Evolutionary conservation across 1,140 invertebrate species (phyloP), one percentile per base, ranked within the genome.

Genomic region (Drosophila santomea): DNA sequence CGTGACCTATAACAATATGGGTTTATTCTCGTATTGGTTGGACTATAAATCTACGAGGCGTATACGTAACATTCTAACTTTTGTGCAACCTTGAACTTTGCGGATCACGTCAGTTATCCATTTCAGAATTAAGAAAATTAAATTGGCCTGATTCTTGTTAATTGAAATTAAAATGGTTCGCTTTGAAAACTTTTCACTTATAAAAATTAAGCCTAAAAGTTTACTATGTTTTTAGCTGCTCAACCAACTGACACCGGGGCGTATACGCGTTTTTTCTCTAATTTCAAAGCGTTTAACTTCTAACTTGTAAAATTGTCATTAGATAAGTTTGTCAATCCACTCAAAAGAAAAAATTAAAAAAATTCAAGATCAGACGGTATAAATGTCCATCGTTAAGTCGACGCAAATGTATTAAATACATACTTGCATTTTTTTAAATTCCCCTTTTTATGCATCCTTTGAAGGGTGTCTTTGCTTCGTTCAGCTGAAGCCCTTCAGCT

Each of bases 351-450:
- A 62, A 43, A 12, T 15, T 0, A 43, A 43, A 39, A 35, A 14
- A 17, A 54, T 17, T 36, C 0, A 43, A 62, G 28, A 32, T 23
- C 43, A 23, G 60, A 48, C 11, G 14, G 8, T 10, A 48, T 56
- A 48, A 56, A 41, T 69, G 32, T 36, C 32, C 7, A 12, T 1
- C 17, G 7, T 14, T 50, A 35, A 50, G 44, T 17, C 5, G 5
- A 51, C 44, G 35, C 44, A 64, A 36, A 64, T 35, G 45, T 52
- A 66, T 45, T 55, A 23, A 15, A 45, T 68, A 17, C 12, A 47
- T 68, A 28, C 35, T 41, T 48, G 63, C 64, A 41, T 35, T 69
- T 48, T 50, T 36, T 71, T 2, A 32, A 41, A 71, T 71, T 71
- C 15, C 28, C 28, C 28, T 14, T 15, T 58, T 58, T 58, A 43